These are phyloP conservation scores for Oxytorus armatus DNA, from an alignment of 2,888 invertebrate genomes.

Conservation along the genomic window DNA sequence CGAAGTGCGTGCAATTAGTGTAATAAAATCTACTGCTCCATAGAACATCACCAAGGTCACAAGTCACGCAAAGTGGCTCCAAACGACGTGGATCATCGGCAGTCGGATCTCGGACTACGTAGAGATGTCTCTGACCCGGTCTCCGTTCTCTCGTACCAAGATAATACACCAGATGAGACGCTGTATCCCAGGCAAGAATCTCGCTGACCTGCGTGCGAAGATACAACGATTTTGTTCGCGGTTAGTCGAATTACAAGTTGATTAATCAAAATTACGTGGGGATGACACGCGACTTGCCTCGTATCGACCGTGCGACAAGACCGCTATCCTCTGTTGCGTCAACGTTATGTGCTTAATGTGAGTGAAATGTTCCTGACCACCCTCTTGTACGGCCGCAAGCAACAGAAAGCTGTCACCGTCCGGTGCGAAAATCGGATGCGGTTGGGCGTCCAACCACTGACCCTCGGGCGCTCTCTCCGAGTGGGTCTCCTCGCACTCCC, in stretches of 20 bases:
- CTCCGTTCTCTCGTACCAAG: conserved; percentile 92
- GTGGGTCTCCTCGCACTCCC: conserved; percentile 94
- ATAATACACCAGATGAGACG: conserved; percentile 91
- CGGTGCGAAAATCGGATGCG: conserved; percentile 92
- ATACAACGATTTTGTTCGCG: not conserved
- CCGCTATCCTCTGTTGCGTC: conserved; percentile 92
- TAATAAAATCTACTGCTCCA: conserved; percentile 91
- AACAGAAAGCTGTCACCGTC: conserved; percentile 94
- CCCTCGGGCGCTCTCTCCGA: conserved; percentile 93
- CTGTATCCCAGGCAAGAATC: conserved; percentile 94
- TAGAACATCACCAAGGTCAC: conserved; percentile 90
- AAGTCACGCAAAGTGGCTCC: conserved; percentile 94
- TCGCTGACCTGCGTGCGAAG: conserved; percentile 84
- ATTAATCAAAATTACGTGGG: too few species aligned
- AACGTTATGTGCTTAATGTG: conserved; percentile 95
- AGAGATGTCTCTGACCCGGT: conserved; percentile 95
- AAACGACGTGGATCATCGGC: conserved; percentile 88
- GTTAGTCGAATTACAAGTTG: too few species aligned
- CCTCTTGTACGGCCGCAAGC: conserved; percentile 93
- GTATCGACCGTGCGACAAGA: conserved; percentile 93
- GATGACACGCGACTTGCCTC: conserved; percentile 88
- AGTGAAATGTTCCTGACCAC: conserved; percentile 93
- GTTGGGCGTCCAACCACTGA: conserved; percentile 94
- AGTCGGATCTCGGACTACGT: conserved; percentile 92
- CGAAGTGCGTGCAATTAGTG: conserved; percentile 94